phyloP scores from a whole-genome alignment of 2,888 invertebrate genomes.

The Diarsia dahlii region DNA sequence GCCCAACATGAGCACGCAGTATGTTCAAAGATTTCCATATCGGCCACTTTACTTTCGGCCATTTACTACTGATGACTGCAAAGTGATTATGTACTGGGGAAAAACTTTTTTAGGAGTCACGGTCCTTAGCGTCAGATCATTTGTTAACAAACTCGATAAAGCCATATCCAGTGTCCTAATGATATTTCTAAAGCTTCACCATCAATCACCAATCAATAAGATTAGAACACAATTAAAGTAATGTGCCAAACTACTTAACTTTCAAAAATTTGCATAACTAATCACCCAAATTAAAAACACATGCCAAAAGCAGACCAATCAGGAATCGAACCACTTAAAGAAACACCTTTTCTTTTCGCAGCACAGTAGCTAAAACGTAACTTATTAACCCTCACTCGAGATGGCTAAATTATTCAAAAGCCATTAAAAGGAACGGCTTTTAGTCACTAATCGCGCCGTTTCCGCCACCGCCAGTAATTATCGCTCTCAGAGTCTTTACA shows the following conservation, averaged over 20 bases:
- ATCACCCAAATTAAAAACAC: constrained; percentile 50
- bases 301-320: constrained; percentile 39
- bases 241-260: constrained; percentile 37
- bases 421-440: constrained; percentile 81
- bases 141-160: not conserved
- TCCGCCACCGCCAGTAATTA: constrained; percentile 79
- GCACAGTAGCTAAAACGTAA: constrained; percentile 54
- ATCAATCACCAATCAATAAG: constrained; percentile 23
- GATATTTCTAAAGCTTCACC: not conserved
- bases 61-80: not conserved
- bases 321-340: constrained; percentile 51
- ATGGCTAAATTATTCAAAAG: constrained; percentile 80
- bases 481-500: constrained; percentile 62
- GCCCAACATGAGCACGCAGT: too few species aligned
- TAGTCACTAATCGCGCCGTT: constrained; percentile 84
- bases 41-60: too few species aligned
- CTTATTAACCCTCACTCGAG: constrained; percentile 47
- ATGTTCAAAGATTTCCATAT: too few species aligned
- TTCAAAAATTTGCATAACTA: constrained; percentile 35
- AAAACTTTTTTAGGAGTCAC: not conserved
- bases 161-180: not conserved
- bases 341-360: constrained; percentile 56
- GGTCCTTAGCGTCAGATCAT: not conserved
- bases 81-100: too few species aligned
- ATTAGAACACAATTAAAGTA: constrained; percentile 39